These are phyloP conservation scores for Heliconius nattereri DNA, from an alignment of 1,140 invertebrate species.

Conservation along the genomic window DNA sequence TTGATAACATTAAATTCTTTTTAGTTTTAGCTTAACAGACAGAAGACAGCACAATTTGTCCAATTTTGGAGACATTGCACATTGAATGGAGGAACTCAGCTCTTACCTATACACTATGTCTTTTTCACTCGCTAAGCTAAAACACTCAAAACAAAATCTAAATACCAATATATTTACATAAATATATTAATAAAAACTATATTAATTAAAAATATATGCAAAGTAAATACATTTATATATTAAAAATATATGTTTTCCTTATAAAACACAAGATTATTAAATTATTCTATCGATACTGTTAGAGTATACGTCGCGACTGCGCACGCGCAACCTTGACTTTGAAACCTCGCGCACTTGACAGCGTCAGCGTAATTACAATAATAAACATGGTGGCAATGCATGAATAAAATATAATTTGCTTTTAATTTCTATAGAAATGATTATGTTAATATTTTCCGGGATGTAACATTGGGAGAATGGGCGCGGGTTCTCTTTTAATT, in stretches of 20 bases:
- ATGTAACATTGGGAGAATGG: too few species aligned
- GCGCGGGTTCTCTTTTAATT: neutral
- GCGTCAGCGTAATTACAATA: conserved; percentile 16
- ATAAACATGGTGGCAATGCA: conserved; percentile 15
- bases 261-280: neutral
- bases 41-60: too few species aligned
- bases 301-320: conserved; percentile 7
- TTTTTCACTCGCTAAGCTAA: neutral
- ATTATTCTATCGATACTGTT: neutral
- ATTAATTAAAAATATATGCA: neutral
- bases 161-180: neutral
- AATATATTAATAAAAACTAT: neutral
- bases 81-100: too few species aligned
- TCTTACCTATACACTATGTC: neutral
- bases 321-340: conserved; percentile 43
- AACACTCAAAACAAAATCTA: neutral
- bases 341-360: conserved; percentile 15
- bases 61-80: too few species aligned
- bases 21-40: too few species aligned
- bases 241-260: neutral
- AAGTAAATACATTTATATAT: neutral
- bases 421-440: neutral
- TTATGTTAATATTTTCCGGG: too few species aligned
- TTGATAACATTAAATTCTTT: neutral
- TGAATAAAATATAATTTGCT: conserved; percentile 1